These are phyloP conservation scores for Chaetura pelagica DNA, from an alignment of 2,113 vertebrate species.

Conservation along the genomic window DNA sequence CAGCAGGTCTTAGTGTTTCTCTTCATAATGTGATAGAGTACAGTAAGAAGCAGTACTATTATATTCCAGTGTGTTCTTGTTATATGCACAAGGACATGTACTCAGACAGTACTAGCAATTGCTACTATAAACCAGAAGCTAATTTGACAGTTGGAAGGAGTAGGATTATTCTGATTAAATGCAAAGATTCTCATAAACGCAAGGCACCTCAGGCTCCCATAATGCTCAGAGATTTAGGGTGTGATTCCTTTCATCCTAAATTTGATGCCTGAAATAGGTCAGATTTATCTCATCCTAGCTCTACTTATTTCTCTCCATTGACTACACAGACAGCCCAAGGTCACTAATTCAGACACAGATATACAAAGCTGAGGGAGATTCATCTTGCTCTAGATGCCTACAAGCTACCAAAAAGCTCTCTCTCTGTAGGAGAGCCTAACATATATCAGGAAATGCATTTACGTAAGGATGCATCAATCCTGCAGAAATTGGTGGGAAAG, in stretches of 20 bases:
- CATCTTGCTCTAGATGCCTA: not conserved
- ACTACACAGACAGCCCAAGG: not conserved
- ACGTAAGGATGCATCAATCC: not conserved
- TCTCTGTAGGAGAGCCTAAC: not conserved
- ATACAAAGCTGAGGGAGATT: not conserved
- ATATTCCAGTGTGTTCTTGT: not conserved
- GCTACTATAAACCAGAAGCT: not conserved
- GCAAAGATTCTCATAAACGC: not conserved
- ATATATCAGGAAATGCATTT: not conserved
- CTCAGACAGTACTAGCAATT: not conserved
- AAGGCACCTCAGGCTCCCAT: not conserved
- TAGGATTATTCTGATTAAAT: not conserved
- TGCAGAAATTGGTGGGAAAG: not conserved
- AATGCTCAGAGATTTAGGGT: not conserved
- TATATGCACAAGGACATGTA: not conserved
- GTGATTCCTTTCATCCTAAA: not conserved
- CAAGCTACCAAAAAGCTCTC: not conserved
- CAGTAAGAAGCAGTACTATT: not conserved
- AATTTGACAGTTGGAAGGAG: not conserved
- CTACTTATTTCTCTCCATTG: not conserved
- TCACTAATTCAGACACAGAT: not conserved
- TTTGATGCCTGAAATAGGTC: not conserved
- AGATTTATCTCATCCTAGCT: not conserved
- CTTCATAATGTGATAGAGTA: not conserved
- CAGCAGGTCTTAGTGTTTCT: not conserved